A percentile compares a stretch with the other conserved stretches of the same genome.
These are phyloP conservation scores for Vesta saturnalis DNA, from an alignment of 2,888 invertebrate genomes.

Conservation along the genomic window DNA sequence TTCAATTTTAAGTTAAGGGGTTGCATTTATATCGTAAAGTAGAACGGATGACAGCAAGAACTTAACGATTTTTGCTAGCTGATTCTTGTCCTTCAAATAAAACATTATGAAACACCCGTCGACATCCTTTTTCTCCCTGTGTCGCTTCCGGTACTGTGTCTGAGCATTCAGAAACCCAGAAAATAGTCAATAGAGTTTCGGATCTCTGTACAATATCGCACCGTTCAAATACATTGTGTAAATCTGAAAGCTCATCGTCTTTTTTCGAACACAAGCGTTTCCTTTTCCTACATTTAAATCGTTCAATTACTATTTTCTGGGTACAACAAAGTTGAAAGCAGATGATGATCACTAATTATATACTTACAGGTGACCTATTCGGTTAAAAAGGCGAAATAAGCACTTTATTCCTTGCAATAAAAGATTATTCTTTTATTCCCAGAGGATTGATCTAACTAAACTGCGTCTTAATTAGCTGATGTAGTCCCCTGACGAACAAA, in stretches of 20 bases:
- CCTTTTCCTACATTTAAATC: constrained; percentile 33
- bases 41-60: constrained; percentile 49
- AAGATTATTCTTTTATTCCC: constrained; percentile 40
- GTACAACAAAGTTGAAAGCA: background rate
- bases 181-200: constrained; percentile 52
- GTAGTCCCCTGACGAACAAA: constrained; percentile 38
- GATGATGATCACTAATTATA: background rate
- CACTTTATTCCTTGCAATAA: constrained; percentile 20
- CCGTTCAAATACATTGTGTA: constrained; percentile 42
- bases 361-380: constrained; percentile 6
- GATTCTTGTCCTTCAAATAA: constrained; percentile 54
- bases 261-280: constrained; percentile 22
- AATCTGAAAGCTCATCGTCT: constrained; percentile 22
- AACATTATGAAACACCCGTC: constrained; percentile 54
- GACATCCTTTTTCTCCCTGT: constrained; percentile 54
- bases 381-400: too few relatives aligned
- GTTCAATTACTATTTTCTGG: constrained; percentile 19
- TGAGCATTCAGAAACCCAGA: constrained; percentile 46
- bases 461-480: constrained; percentile 41
- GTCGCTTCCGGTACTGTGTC: constrained; percentile 52
- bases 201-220: constrained; percentile 46
- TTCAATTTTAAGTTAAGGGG: constrained; percentile 1
- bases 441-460: constrained; percentile 40
- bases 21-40: constrained; percentile 38
- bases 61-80: constrained; percentile 54